Base-by-base conservation (phyloP, 1,140 invertebrate species). In the Oryzaephilus surinamensis region DNA sequence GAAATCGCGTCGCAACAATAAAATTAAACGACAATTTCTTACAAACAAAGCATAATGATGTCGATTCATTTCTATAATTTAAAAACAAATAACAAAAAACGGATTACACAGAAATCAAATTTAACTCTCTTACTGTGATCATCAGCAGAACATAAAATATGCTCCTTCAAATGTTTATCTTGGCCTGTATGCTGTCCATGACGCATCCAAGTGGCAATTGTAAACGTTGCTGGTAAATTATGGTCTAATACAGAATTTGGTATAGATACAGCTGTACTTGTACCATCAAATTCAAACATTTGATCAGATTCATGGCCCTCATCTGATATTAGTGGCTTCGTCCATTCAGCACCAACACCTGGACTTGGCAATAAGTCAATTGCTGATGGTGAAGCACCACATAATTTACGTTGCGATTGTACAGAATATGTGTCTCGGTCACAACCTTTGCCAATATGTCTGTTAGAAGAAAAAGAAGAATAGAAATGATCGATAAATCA, bases 1-100 rank as follows among this genome's bases (percentile, higher is more conserved):
- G 59, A 93, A 92, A 65, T 97, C 94, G 35, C 91, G 76, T 16
- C 95, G 71, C 45, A 98, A 66, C 32, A 99, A 67, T 24, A 99
- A 71, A 47, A 98, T 95, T 45, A 99, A 68, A 8, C 93, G 83
- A 62, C 95, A 97, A 66, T 97, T 97, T 37, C 95, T 77, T 1
- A 99, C 80, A 68, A 97, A 98, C 44, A 97, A 66, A 4, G 92
- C 86, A 65, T 96, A 97, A 67, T 99, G 96, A 64, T 98, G 95
- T 23, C 96, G 79, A 65, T 97, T 97, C 90, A 96, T 94, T 73
- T 93, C 86, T 85, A 60, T 43, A 72, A 65, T 58, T 51, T 46
- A 53, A 50, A 27, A 30, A 30, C 28, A 15, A 30, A 41, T 41
- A 45, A 41, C 30, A 27, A 28, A 17, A 37, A 37, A 17, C 24